These are phyloP conservation scores for Tenthredo notha DNA, from an alignment of 2,888 invertebrate species.

Conservation along the genomic window DNA sequence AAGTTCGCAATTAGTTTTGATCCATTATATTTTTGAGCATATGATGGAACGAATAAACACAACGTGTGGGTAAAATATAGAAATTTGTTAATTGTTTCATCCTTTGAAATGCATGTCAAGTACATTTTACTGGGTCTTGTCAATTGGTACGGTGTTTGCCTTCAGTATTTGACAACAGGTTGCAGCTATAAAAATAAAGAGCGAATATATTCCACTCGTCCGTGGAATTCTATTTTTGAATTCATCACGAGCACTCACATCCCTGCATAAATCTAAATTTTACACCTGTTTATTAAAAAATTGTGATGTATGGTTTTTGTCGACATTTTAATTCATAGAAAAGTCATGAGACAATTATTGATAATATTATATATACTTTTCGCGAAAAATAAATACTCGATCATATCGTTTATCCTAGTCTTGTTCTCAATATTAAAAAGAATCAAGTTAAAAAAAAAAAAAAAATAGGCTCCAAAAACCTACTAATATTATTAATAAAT, in stretches of 20 bases:
- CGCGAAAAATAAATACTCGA: neutral
- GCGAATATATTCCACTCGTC: slow-evolving; percentile 32
- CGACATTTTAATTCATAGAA: neutral
- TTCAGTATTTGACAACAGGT: slow-evolving; percentile 59
- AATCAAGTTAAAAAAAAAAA: neutral
- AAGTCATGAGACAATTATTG: neutral
- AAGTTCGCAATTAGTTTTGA: neutral
- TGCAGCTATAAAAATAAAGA: slow-evolving; percentile 54
- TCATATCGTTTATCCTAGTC: neutral
- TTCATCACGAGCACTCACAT: slow-evolving; percentile 35
- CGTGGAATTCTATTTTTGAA: slow-evolving; percentile 54
- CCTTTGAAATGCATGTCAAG: neutral
- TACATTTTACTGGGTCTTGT: neutral
- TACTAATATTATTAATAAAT: no score
- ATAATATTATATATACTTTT: neutral
- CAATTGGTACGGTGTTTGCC: slow-evolving; percentile 48
- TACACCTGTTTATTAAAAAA: slow-evolving; percentile 52
- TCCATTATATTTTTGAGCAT: neutral
- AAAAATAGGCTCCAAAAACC: neutral
- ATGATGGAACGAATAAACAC: neutral
- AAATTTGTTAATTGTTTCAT: neutral
- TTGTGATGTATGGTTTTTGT: neutral
- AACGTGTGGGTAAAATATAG: neutral
- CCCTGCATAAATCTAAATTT: slow-evolving; percentile 7
- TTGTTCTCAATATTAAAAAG: neutral